phyloP scores from a whole-genome alignment of 1,140 invertebrate species.

The Calosoma granatense region DNA sequence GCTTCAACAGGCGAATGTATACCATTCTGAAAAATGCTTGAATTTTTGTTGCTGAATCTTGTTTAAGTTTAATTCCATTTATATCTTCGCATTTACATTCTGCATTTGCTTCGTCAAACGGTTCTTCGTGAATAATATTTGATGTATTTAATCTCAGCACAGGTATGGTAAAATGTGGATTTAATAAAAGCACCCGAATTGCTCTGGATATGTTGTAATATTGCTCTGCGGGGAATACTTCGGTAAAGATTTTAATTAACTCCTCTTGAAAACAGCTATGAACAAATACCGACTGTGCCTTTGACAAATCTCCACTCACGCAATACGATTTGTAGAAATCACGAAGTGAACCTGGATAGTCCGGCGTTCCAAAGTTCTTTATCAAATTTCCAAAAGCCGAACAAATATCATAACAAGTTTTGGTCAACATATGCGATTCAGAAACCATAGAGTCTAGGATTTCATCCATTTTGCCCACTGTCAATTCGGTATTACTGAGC shows the following conservation, averaged over 20 bases:
- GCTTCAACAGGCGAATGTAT: slow-evolving; percentile 16
- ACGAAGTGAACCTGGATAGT: slow-evolving; percentile 18
- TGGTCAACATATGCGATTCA: slow-evolving; percentile 21
- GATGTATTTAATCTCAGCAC: neutral
- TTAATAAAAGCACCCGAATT: neutral
- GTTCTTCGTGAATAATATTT: neutral
- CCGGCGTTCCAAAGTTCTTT: slow-evolving; percentile 25
- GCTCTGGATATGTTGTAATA: neutral
- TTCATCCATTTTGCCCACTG: slow-evolving; percentile 23
- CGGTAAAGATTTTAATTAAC: slow-evolving; percentile 1
- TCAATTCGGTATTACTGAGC: slow-evolving; percentile 26
- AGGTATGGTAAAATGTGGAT: neutral
- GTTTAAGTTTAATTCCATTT: slow-evolving; percentile 15
- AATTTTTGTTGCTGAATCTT: slow-evolving; percentile 20
- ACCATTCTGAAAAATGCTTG: slow-evolving; percentile 23
- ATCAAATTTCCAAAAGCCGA: slow-evolving; percentile 19
- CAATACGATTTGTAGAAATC: slow-evolving; percentile 27
- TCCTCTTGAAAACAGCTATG: slow-evolving; percentile 26
- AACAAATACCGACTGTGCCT: slow-evolving; percentile 16
- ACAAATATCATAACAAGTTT: slow-evolving; percentile 16
- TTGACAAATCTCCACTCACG: slow-evolving; percentile 16
- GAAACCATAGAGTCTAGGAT: slow-evolving; percentile 26
- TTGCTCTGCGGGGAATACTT: neutral
- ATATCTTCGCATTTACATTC: slow-evolving; percentile 12
- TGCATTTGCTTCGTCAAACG: neutral